Percentiles rank a stretch among this genome's conserved stretches.
phyloP scores from a whole-genome alignment of 2,113 vertebrate species.

The Actenoides lindsayi region DNA sequence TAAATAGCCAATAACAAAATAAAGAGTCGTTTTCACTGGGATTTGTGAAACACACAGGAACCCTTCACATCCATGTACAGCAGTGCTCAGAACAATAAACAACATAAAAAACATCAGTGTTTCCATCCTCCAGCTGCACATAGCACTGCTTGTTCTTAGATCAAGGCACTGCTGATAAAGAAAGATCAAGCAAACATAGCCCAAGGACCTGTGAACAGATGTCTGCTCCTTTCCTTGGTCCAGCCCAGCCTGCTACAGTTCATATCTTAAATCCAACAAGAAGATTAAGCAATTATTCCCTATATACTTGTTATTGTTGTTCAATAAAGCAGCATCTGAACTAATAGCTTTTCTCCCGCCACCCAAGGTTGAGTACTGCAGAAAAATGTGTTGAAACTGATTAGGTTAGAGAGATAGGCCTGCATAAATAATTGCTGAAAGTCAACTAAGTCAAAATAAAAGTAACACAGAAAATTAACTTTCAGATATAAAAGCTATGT shows the following conservation, averaged over 20 bases:
- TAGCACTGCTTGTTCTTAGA: slow-evolving; percentile 1
- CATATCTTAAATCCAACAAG: slow-evolving; percentile 8
- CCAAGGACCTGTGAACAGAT: slow-evolving; percentile 27
- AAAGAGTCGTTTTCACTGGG: neutral
- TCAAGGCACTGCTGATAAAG: neutral
- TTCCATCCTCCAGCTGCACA: slow-evolving; percentile 25
- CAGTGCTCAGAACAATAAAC: slow-evolving; percentile 28
- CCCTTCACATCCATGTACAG: neutral
- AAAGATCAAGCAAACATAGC: slow-evolving; percentile 4
- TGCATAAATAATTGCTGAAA: slow-evolving; percentile 51
- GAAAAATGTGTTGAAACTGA: slow-evolving; percentile 18
- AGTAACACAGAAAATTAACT: slow-evolving; percentile 33
- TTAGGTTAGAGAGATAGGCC: slow-evolving; percentile 14
- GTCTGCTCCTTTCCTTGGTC: slow-evolving; percentile 27
- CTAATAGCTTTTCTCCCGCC: neutral
- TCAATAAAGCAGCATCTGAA: slow-evolving; percentile 11
- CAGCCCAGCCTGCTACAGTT: slow-evolving; percentile 12
- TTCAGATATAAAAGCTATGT: slow-evolving; percentile 4
- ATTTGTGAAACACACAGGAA: neutral
- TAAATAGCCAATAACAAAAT: slow-evolving; percentile 29
- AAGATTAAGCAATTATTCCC: slow-evolving; percentile 37
- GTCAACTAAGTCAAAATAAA: slow-evolving; percentile 50
- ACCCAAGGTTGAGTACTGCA: slow-evolving; percentile 9
- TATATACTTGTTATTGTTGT: neutral
- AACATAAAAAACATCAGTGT: slow-evolving; percentile 5